These are phyloP conservation scores for Batillaria attramentaria DNA, from an alignment of 1,140 invertebrate genomes.

Conservation along the genomic window DNA sequence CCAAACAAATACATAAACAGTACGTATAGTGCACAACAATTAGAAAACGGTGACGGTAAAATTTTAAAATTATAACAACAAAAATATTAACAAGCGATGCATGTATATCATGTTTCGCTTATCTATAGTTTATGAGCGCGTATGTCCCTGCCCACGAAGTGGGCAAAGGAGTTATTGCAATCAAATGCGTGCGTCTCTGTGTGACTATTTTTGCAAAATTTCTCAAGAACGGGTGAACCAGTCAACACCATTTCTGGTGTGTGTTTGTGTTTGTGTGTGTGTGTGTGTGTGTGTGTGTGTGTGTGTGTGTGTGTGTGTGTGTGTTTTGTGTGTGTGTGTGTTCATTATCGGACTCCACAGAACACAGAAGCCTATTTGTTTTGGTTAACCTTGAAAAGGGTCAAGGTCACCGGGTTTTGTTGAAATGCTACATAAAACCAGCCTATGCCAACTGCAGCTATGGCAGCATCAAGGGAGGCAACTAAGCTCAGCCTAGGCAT, in stretches of 20 bases:
- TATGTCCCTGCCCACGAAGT: neutral
- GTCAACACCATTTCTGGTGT: no score
- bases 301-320: neutral
- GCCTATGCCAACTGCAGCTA: no score
- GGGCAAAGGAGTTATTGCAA: neutral
- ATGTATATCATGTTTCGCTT: neutral
- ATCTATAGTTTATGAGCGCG: neutral
- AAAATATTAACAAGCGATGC: neutral
- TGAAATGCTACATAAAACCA: no score
- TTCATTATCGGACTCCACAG: no score
- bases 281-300: neutral
- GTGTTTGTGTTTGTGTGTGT: neutral
- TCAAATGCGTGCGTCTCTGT: no score
- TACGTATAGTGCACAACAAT: no score
- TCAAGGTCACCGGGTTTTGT: no score
- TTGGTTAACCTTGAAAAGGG: no score
- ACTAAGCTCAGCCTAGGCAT: neutral
- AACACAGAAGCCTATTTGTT: no score
- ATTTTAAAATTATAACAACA: neutral
- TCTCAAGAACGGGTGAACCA: no score
- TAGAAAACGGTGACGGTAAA: neutral
- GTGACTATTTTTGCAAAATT: no score
- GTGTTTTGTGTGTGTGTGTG: slow-evolving; percentile 9
- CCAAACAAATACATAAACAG: no score
- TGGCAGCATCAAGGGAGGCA: neutral